Conservation (phyloP, 2,113 vertebrate genomes). For the Anas platyrhynchos region DNA sequence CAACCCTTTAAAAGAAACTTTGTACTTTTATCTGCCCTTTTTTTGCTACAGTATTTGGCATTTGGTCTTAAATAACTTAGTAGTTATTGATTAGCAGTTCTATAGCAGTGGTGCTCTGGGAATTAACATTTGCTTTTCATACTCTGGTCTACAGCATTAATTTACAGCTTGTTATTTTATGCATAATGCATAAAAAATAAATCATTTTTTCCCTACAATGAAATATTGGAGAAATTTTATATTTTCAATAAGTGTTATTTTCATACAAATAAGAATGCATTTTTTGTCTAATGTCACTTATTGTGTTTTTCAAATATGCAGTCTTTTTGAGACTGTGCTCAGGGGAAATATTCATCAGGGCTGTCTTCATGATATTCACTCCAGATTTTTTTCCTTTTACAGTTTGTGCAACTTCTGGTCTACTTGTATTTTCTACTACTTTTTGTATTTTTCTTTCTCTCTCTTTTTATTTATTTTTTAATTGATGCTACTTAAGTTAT, state of each 20-base stretch:
- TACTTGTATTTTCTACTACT: neutral
- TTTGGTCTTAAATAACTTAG: neutral
- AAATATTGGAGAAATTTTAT: neutral
- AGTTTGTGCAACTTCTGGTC: neutral
- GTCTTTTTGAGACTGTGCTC: neutral
- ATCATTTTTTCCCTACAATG: rapidly evolving
- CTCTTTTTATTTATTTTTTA: neutral
- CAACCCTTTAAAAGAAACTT: neutral
- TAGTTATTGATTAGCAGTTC: neutral
- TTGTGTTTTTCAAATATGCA: neutral
- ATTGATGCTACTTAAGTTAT: neutral
- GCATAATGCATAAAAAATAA: neutral
- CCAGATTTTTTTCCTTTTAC: neutral
- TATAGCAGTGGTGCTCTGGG: neutral
- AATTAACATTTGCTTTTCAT: neutral
- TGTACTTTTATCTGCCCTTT: neutral
- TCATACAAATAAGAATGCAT: neutral
- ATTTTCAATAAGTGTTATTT: neutral
- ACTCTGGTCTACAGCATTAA: neutral
- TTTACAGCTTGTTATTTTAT: neutral
- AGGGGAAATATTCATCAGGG: neutral
- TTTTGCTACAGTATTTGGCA: neutral
- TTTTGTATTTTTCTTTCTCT: neutral
- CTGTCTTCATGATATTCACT: neutral
- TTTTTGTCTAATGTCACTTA: neutral